Percentiles rank a stretch among this genome's conserved stretches.
These are phyloP conservation scores for Drosophila atripex DNA, from an alignment of 2,888 invertebrate genomes.

Conservation along the genomic window DNA sequence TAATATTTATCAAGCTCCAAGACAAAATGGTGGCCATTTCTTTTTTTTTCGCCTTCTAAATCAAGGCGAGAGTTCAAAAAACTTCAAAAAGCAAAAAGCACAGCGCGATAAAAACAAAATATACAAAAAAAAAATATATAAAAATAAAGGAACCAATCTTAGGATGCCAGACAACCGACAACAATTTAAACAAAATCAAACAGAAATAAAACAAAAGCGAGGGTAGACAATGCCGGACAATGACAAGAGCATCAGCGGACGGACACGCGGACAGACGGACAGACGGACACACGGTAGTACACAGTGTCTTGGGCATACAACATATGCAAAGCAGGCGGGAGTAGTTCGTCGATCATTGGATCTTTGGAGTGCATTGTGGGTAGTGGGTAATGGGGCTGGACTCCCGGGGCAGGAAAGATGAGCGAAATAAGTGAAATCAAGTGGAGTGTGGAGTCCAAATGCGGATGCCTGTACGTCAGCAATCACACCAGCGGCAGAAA, in stretches of 20 bases:
- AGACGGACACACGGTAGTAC: neutral
- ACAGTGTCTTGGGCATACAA: conserved; percentile 16
- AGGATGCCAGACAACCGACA: conserved; percentile 29
- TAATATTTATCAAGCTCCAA: conserved; percentile 27
- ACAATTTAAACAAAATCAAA: conserved; percentile 71
- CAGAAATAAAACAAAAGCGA: conserved; percentile 45
- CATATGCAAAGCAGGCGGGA: conserved; percentile 32
- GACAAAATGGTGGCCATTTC: conserved; percentile 24
- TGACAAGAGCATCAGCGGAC: conserved; percentile 29
- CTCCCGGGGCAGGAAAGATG: conserved; percentile 19
- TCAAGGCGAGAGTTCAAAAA: conserved; percentile 37
- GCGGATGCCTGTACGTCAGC: conserved; percentile 66
- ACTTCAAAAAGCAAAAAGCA: conserved; percentile 31
- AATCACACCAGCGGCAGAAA: conserved; percentile 45
- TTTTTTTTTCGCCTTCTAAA: conserved; percentile 32
- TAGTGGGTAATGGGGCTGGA: conserved; percentile 30
- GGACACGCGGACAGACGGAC: conserved; percentile 33
- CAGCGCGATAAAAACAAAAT: conserved; percentile 39
- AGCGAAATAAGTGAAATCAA: conserved; percentile 40
- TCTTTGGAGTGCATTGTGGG: conserved; percentile 47
- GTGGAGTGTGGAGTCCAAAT: conserved; percentile 68
- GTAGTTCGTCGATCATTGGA: conserved; percentile 44
- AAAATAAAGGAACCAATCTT: conserved; percentile 21
- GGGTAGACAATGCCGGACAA: conserved; percentile 43
- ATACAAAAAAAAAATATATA: conserved; percentile 1